These are phyloP conservation scores for Echinarachnius parma DNA, from an alignment of 53 echinoderm and acorn worm species.

Conservation along the genomic window DNA sequence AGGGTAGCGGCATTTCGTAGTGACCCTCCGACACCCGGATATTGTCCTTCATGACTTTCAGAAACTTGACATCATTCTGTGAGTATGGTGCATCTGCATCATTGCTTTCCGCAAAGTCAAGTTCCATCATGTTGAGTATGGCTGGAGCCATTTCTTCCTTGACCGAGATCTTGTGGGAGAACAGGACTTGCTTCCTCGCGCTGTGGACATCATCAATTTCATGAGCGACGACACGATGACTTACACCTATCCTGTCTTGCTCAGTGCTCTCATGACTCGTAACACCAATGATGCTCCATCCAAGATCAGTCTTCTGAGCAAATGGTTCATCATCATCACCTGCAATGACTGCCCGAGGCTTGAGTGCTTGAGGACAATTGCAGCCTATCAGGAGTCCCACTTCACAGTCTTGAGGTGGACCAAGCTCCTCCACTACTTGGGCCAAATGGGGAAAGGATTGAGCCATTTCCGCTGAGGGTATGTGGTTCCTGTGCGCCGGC, in stretches of 20 bases:
- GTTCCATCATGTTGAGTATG: constrained; percentile 40
- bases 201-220: not conserved
- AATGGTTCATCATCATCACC: constrained; percentile 32
- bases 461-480: constrained; percentile 53
- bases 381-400: constrained; percentile 41
- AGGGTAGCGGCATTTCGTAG: constrained; percentile 62
- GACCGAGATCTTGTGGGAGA: not conserved
- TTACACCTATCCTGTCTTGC: constrained; percentile 21
- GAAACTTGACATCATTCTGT: not conserved
- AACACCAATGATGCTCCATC: constrained; percentile 20
- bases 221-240: not conserved
- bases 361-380: constrained; percentile 48
- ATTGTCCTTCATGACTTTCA: not conserved
- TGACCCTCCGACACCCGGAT: constrained; percentile 26
- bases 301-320: constrained; percentile 49
- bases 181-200: not conserved
- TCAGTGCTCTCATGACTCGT: constrained; percentile 2
- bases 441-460: constrained; percentile 36
- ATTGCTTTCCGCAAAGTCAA: constrained; percentile 34
- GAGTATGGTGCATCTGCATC: constrained; percentile 19
- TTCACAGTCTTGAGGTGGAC: constrained; percentile 43
- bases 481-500: constrained; percentile 52
- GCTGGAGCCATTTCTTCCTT: constrained; percentile 45
- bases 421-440: constrained; percentile 27
- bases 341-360: constrained; percentile 37